phyloP scores from a whole-genome alignment of 2,888 invertebrate species.

The Neoscelio sp. region DNA sequence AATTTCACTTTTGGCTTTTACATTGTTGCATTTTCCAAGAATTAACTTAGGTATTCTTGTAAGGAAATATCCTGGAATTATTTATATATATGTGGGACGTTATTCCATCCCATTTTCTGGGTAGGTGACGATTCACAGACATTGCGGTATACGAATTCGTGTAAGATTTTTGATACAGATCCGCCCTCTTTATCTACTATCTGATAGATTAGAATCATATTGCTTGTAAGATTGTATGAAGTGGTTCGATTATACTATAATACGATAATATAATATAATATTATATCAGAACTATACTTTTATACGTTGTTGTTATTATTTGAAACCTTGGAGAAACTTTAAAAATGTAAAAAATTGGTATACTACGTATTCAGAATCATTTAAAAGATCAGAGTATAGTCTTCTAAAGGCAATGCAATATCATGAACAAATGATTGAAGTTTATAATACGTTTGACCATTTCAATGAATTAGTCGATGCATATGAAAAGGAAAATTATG shows the following conservation, averaged over 20 bases:
- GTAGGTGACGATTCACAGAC: too few species aligned
- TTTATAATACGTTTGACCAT: slow-evolving; percentile 5
- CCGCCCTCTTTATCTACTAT: too few species aligned
- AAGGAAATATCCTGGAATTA: too few species aligned
- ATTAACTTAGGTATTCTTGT: too few species aligned
- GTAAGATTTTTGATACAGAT: too few species aligned
- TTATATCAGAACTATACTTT: too few species aligned
- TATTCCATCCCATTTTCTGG: too few species aligned
- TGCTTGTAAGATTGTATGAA: slow-evolving; percentile 61
- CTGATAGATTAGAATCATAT: slow-evolving; percentile 69
- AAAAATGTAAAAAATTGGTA: slow-evolving; percentile 66
- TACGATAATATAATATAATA: too few species aligned
- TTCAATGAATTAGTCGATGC: slow-evolving; percentile 10
- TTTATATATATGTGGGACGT: too few species aligned
- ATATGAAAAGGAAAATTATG: slow-evolving; percentile 5
- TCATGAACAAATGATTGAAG: not conserved
- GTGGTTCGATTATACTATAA: slow-evolving; percentile 59
- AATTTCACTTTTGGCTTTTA: too few species aligned
- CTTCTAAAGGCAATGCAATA: slow-evolving; percentile 16
- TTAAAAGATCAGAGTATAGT: slow-evolving; percentile 40
- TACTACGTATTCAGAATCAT: slow-evolving; percentile 70
- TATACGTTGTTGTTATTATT: not conserved
- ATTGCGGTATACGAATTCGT: too few species aligned
- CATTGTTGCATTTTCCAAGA: too few species aligned
- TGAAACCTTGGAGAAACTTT: slow-evolving; percentile 69